Evolutionary conservation across 2,888 invertebrate genomes (phyloP), one percentile per base, ranked within the genome.

Genomic region (Plemyria rubiginata): DNA sequence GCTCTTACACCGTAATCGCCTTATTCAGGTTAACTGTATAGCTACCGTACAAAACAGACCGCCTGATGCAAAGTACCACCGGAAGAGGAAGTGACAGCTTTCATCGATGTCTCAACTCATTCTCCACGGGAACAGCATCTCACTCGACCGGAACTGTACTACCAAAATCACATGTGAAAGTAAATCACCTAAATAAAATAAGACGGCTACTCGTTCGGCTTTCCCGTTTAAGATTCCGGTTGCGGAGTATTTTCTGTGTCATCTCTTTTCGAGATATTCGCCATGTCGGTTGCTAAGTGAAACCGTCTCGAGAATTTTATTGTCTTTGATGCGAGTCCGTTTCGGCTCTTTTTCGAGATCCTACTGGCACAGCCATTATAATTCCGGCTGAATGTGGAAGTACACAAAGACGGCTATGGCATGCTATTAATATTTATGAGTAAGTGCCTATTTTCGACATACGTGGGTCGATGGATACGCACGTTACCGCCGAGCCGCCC

Each of bases 311-410:
- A 85, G 81, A 82, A 83, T 83, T 90, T 90, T 91, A 88, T 90
- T 81, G 79, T 84, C 74, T 80, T 75, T 87, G 92, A 92, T 87
- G 87, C 83, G 85, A 82, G 79, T 38, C 81, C 86, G 89, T 91
- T 89, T 87, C 87, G 89, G 84, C 86, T 88, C 82, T 92, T 90
- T 89, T 91, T 90, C 85, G 82, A 80, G 85, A 82, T 88, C 87
- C 84, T 86, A 87, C 86, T 88, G 87, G 86, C 88, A 89, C 90
- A 90, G 87, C 87, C 87, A 91, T 92, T 91, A 90, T 89, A 90
- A 90, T 92, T 92, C 88, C 77, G 75, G 81, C 82, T 87, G 89
- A 90, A 92, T 91, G 86, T 89, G 85, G 85, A 88, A 87, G 86
- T 86, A 73, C 84, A 90, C 88, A 91, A 90, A 90, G 87, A 84